Conservation (phyloP, 2,797 vertebrate genomes). For the Myiothlypis chrysogaster region DNA sequence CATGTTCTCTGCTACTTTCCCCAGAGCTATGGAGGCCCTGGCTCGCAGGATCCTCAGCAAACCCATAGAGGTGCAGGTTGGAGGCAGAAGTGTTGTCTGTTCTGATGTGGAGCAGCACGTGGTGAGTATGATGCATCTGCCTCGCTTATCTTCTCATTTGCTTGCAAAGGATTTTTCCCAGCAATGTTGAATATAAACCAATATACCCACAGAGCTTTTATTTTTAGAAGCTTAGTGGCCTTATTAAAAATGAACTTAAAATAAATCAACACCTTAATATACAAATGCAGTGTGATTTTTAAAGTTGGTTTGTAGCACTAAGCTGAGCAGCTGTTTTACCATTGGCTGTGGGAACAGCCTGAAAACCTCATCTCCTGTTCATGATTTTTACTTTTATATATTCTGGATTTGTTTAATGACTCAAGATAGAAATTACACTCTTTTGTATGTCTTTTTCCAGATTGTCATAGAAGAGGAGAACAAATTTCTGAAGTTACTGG, state of each 20-base stretch:
- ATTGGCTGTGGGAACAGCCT: neutral
- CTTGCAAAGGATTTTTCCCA: neutral
- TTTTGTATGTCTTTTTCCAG: conserved; percentile 67
- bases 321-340: neutral
- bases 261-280: neutral
- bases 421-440: neutral
- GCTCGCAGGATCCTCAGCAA: conserved; percentile 93
- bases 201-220: neutral
- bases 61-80: conserved; percentile 95
- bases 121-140: conserved; percentile 72
- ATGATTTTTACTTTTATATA: neutral
- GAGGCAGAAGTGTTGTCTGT: conserved; percentile 96
- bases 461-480: conserved; percentile 97
- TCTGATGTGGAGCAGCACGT: conserved; percentile 97
- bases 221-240: neutral
- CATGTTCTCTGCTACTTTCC: conserved; percentile 99
- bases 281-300: neutral
- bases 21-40: conserved; percentile 97
- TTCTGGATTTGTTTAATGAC: neutral
- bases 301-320: neutral
- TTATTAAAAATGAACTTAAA: neutral
- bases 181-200: neutral
- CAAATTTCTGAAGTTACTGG: conserved; percentile 96
- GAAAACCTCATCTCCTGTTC: neutral
- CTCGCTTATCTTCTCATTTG: neutral